A percentile compares a stretch with the other conserved stretches of the same genome.
phyloP scores from a whole-genome alignment of 2,888 invertebrate genomes.

The Teinopalpus imperialis region DNA sequence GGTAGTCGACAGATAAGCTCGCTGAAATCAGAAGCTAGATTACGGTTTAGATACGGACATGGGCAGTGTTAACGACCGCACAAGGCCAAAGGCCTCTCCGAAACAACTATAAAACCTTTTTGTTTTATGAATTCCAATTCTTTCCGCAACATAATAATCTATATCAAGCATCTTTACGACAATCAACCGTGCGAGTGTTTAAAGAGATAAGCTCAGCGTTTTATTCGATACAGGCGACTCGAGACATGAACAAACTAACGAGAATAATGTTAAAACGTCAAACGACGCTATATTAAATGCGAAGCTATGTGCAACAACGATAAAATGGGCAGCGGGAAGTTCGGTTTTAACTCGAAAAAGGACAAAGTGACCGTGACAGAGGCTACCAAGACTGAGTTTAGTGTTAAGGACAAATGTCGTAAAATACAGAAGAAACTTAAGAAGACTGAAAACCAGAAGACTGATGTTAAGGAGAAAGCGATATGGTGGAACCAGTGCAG shows the following conservation, averaged over 20 bases:
- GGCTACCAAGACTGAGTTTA: conserved; percentile 66
- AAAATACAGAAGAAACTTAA: conserved; percentile 75
- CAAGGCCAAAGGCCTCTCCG: conserved; percentile 70
- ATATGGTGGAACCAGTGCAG: conserved; percentile 80
- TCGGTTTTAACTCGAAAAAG: conserved; percentile 65
- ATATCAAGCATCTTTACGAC: conserved; percentile 71
- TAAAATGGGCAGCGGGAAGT: conserved; percentile 76
- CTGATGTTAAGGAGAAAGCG: conserved; percentile 69
- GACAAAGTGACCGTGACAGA: conserved; percentile 63
- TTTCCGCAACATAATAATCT: conserved; percentile 68
- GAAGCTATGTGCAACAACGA: conserved; percentile 46
- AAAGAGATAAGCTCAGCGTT: conserved; percentile 48
- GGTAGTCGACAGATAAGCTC: conserved; percentile 31
- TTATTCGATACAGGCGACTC: conserved; percentile 44
- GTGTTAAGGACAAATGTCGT: conserved; percentile 73
- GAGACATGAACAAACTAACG: conserved; percentile 44
- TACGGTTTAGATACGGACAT: conserved; percentile 65
- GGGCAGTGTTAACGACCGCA: conserved; percentile 65
- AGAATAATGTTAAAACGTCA: conserved; percentile 46
- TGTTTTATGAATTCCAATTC: conserved; percentile 70
- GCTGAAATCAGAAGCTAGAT: conserved; percentile 66
- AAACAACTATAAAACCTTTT: conserved; percentile 77
- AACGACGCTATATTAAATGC: conserved; percentile 32
- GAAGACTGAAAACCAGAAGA: conserved; percentile 77
- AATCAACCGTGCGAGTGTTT: conserved; percentile 53